Base-by-base conservation (phyloP, 2,797 vertebrate genomes). In the Octomys mimax region DNA sequence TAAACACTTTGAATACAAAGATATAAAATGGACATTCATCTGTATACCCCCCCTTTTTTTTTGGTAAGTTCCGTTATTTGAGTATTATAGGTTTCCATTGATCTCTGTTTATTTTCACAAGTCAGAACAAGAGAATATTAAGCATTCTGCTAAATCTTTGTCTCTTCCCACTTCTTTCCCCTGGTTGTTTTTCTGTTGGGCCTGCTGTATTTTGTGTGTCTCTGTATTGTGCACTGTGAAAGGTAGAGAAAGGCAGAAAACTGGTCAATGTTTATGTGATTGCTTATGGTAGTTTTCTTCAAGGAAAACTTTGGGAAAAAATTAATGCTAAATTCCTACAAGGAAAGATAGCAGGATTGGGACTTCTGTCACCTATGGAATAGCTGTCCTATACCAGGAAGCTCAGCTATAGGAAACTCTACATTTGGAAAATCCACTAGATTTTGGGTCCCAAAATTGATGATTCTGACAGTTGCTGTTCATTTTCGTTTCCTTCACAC, bases 221-320 rank as follows among this genome's bases (percentile, higher is more conserved):
- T 93, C 28, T 13, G 64, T 5, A 6, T 54, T 19, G 18, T 9
- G 12, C 9, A 9, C 26, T 81, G 68, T 33, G 62, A 84, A 86
- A 68, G 6, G 49, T 46, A 59, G 83, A 61, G 64, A 91, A 89
- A 59, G 61, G 42, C 78, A 33, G 1, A 14, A 75, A 57, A 21
- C 26, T n/a, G 52, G 59, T 24, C 49, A 84, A 31, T 78, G 89
- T 73, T 28, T 52, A 0, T 54, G 31, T 83, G 73, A 61, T 46
- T 92, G 36, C 33, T 85, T 94, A 18, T 92, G 79, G 39, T 95
- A 39, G 64, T 11, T 49, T 59, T 86, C 52, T 68, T 86, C 2
- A 80, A 87, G 78, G 26, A 93, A 75, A 64, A 64, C 12, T 59
- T 62, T 31, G 19, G 61, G 54, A 36, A 94, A 39, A 89, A 33